phyloP scores from a whole-genome alignment of 1,140 invertebrate genomes.

The Zaprionus vittiger region DNA sequence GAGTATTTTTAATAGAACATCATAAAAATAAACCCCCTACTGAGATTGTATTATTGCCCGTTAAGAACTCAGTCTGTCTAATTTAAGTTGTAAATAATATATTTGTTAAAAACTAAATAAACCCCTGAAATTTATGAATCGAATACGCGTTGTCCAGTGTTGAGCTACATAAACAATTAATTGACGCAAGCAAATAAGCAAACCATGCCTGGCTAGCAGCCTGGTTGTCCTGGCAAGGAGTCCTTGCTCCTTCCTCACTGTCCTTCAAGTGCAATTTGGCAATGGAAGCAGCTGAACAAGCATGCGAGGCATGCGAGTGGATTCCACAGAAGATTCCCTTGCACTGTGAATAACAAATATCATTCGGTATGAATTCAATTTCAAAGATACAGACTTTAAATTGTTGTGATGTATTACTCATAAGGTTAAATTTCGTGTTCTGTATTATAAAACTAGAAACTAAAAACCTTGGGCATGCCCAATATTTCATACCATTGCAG shows the following conservation, averaged over 20 bases:
- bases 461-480: too few relatives aligned
- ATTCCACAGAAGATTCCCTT: too few relatives aligned
- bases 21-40: background rate
- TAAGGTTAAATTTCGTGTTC: too few relatives aligned
- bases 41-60: background rate
- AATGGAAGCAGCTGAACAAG: conserved; percentile 2
- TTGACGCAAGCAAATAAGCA: background rate
- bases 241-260: background rate
- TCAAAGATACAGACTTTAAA: too few relatives aligned
- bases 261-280: background rate
- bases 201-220: background rate
- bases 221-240: background rate
- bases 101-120: background rate
- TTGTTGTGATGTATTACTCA: too few relatives aligned
- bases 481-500: too few relatives aligned
- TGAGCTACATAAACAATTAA: background rate
- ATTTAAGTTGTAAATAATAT: background rate
- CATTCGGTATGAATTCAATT: too few relatives aligned
- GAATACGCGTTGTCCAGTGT: background rate
- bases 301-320: conserved; percentile 15
- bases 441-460: too few relatives aligned
- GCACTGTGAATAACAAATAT: too few relatives aligned
- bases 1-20: conserved; percentile 4
- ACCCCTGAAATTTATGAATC: background rate
- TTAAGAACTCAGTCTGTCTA: background rate